Base-by-base conservation (phyloP, 2,797 vertebrate genomes). In the Hozukius guyotensis region DNA sequence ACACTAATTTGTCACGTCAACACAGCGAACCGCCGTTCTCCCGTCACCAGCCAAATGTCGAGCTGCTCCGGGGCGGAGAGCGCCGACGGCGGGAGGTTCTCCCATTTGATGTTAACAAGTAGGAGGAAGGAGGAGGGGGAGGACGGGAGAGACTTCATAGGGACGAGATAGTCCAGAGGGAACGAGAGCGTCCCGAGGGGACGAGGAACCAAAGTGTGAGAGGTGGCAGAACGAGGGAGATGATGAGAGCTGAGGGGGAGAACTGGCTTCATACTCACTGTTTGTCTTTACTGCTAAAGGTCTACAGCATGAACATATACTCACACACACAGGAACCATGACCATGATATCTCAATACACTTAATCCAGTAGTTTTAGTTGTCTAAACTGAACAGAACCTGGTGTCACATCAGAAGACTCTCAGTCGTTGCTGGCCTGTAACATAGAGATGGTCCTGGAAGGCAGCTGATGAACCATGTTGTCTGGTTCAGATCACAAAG, bases 51-150 rank as follows among this genome's bases (percentile, higher is more conserved):
- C 36, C 68, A 87, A 81, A 87, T 84, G 77, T 70, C 0, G 3
- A 16, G 6, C 42, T 72, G 76, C 81, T 84, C 31, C 18, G 61
- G 74, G 85, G 56, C 63, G 65, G 9, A 68, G 11, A 38, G 69
- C 38, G 64, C 72, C 4, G 18, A 65, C 60, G 80, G 78, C 46
- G 13, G 6, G 13, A 83, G 72, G 53, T 70, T 82, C 49, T 72
- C 11, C 18, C 29, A 32, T 72, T 84, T 77, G 61, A 90, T 84
- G 83, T 80, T 67, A 86, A 85, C 66, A 82, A 80, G 81, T 78
- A 31, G 75, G 81, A 81, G 64, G 57, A 38, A 38, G 36, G 36
- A 66, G 73, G 60, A 8, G 71, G 49, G 68, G 60, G 65, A 69
- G 46, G 46, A 75, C 8, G 56, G 60, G 24, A 74, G 32, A 72